Base-by-base conservation (phyloP, 2,888 invertebrate genomes). In the Cantharis rustica region DNA sequence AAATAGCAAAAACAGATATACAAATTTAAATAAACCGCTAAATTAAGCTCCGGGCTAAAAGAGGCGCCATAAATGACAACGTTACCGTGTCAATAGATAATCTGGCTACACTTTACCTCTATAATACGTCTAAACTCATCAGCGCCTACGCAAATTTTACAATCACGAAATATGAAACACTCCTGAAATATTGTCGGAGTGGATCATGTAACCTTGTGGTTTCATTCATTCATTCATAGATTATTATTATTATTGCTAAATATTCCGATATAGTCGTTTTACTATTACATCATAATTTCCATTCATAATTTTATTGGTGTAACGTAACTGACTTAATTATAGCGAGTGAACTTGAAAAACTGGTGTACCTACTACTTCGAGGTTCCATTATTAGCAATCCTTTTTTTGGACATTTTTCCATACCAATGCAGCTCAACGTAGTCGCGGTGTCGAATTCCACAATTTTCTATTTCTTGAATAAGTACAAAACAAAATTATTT, bases 121-220 rank as follows among this genome's bases (percentile, higher is more conserved):
- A 75, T 73, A 23, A 23, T 23, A 75, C 20, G 17, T 20, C 16
- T 70, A 75, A 71, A 78, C 73, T 71, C 75, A 75, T 78, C 78
- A 73, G 69, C 72, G 73, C 81, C 81, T 78, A 81, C 81, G 80
- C 79, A 74, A 71, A 80, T 81, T 81, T 81, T 80, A 78, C 81
- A 80, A 81, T 78, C 75, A 79, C 77, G 79, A 75, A 75, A 73
- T 75, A 78, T 75, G 71, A 78, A 78, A 78, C 78, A 78, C 80
- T 81, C 75, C 80, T 80, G 80, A 80, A 78, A 76, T 80, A 80
- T 77, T 76, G 79, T 74, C 76, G 75, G 64, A 80, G 80, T 76
- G 77, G 75, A 75, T 78, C 75, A 31, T 71, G 71, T 69, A 73
- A 75, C 78, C 78, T 78, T 72, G 74, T 68, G 64, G 77, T 78